Conservation (phyloP, 2,888 invertebrate genomes). For the Abrostola triplasia region DNA sequence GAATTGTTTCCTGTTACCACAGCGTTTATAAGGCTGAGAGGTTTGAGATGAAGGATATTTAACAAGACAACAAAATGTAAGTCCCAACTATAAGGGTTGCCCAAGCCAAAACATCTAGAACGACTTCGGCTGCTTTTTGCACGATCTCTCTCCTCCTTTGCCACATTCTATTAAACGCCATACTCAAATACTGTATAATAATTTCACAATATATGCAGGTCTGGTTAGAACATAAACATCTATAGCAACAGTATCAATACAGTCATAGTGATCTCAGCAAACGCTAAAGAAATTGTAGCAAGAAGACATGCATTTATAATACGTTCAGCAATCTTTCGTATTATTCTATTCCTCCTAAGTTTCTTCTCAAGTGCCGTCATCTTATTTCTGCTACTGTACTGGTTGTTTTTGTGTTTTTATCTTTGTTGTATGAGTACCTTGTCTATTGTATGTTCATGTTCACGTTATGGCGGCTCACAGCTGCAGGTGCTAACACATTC, state of each 20-base stretch:
- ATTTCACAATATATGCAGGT: not conserved
- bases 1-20: not conserved
- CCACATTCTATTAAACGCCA: slow-evolving; percentile 69
- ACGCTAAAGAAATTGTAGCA: slow-evolving; percentile 72
- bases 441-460: slow-evolving; percentile 7
- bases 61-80: slow-evolving; percentile 63
- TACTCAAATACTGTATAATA: slow-evolving; percentile 22
- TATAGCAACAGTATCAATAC: slow-evolving; percentile 68
- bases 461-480: slow-evolving; percentile 51
- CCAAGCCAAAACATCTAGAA: slow-evolving; percentile 68
- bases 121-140: slow-evolving; percentile 51
- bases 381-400: slow-evolving; percentile 9
- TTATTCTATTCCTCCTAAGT: slow-evolving; percentile 57
- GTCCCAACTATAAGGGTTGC: slow-evolving; percentile 66
- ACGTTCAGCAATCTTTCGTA: slow-evolving; percentile 68
- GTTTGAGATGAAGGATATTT: slow-evolving; percentile 5
- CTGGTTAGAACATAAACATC: slow-evolving; percentile 8
- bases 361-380: slow-evolving; percentile 70
- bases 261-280: slow-evolving; percentile 73
- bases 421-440: slow-evolving; percentile 16
- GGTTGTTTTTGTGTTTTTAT: slow-evolving; percentile 6
- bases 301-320: slow-evolving; percentile 70
- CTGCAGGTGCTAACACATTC: slow-evolving; percentile 68
- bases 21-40: not conserved
- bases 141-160: slow-evolving; percentile 59